Evolutionary conservation across 37 sponge, comb jelly and placozoan genomes (phyloP), one percentile per base, ranked within the genome.

Genomic region (Bolinopsis microptera): DNA sequence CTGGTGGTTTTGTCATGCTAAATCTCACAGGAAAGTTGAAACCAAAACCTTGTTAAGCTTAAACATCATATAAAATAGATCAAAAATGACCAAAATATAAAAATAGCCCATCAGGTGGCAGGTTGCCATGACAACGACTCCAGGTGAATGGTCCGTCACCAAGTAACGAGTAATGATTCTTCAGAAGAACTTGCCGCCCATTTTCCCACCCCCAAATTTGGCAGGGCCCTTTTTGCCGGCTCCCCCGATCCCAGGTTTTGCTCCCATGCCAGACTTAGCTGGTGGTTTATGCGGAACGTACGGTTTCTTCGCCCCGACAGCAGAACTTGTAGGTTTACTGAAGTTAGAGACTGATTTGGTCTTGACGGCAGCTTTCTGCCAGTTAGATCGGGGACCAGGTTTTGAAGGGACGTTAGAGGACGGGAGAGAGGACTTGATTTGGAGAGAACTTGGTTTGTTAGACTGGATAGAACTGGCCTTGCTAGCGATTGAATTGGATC

Each of bases 301-400:
- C n/a, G 75, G 75, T 28, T 72, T 72, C 31, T 72, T 72, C 5
- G 75, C 75, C 31, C 75, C 75, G 31, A 72, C 75, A 48, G 61
- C 5, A 13, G 61, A 13, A 72, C 75, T n/a, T 30, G 26, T 3
- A 3, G 31, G 31, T 28, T 72, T 72, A n/a, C n/a, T n/a, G 3
- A 72, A 72, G 18, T n/a, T 72, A 5, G 3, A 3, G 26, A 72
- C 26, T 24, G 75, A 3, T 21, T 72, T 72, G 26, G n/a, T 30
- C 31, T 72, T 72, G 3, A 28, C 31, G 26, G 75, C 75, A 24
- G 75, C 75, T 2, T 5, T 72, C n/a, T 21, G 75, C 75, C 75
- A 72, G 75, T 72, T 72, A 5, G 75, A 8, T 72, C 75, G 5
- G 75, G 75, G 5, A 21, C 5, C 5, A 23, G 75, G 75, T 5